Evolutionary conservation across 2,888 invertebrate species (phyloP).

Genomic region (Sicus ferrugineus): DNA sequence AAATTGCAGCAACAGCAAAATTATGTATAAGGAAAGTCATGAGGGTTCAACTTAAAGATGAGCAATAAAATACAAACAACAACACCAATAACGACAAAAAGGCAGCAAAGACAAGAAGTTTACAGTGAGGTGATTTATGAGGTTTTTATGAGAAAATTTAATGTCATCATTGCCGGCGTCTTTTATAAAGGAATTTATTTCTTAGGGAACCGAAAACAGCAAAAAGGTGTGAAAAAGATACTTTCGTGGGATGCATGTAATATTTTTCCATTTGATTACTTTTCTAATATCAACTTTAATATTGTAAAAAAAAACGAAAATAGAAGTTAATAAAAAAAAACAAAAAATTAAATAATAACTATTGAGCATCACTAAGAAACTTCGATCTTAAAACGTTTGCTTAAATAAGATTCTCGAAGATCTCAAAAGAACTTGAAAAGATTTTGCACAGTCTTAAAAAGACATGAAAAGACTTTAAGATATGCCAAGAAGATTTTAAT

Average conservation of each 20-base stretch:
- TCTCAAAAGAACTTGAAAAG: no score
- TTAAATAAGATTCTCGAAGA: no score
- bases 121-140: slow-evolving; percentile 17
- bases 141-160: slow-evolving; percentile 19
- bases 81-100: neutral
- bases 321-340: no score
- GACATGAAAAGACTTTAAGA: no score
- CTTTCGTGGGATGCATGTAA: no score
- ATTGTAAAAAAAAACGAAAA: neutral
- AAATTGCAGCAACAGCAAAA: neutral
- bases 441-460: no score
- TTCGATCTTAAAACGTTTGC: no score
- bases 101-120: neutral
- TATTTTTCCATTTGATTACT: neutral
- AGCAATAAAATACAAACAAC: slow-evolving; percentile 5
- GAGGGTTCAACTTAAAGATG: neutral
- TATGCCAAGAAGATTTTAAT: no score
- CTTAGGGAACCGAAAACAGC: no score
- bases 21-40: neutral
- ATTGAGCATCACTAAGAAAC: no score
- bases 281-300: neutral
- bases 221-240: neutral
- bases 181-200: no score
- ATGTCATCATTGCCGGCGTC: neutral
- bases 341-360: no score